Evolutionary conservation across 2,113 vertebrate species (phyloP).

Genomic region (Dasyornis broadbenti): DNA sequence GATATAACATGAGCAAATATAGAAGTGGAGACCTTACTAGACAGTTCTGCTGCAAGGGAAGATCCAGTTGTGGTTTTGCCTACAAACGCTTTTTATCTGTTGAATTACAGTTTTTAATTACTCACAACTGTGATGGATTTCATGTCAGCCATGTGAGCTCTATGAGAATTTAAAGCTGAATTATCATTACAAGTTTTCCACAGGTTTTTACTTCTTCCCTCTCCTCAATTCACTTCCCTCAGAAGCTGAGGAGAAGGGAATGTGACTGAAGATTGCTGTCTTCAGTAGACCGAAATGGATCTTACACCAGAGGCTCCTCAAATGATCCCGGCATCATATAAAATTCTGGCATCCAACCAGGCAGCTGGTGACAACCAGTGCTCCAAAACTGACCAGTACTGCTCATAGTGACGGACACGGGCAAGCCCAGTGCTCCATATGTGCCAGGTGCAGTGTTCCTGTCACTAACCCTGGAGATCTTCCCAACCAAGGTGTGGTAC

Average conservation of each 20-base stretch:
- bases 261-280: background rate
- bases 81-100: background rate
- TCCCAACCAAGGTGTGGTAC: too few species aligned
- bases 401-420: too few species aligned
- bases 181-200: background rate
- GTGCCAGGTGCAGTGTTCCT: too few species aligned
- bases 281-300: background rate
- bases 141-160: background rate
- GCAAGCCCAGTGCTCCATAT: too few species aligned
- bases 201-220: background rate
- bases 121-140: background rate
- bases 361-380: too few species aligned
- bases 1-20: background rate
- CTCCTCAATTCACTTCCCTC: background rate
- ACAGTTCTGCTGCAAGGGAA: background rate
- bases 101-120: conserved; percentile 6
- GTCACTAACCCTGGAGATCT: too few species aligned
- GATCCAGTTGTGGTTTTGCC: background rate
- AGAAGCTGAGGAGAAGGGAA: background rate
- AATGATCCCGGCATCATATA: background rate
- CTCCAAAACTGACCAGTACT: too few species aligned
- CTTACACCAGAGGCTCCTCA: background rate
- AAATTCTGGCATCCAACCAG: too few species aligned
- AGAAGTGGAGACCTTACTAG: background rate
- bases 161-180: background rate